These are phyloP conservation scores for Mesitornis unicolor DNA, from an alignment of 2,113 vertebrate species.

Conservation along the genomic window DNA sequence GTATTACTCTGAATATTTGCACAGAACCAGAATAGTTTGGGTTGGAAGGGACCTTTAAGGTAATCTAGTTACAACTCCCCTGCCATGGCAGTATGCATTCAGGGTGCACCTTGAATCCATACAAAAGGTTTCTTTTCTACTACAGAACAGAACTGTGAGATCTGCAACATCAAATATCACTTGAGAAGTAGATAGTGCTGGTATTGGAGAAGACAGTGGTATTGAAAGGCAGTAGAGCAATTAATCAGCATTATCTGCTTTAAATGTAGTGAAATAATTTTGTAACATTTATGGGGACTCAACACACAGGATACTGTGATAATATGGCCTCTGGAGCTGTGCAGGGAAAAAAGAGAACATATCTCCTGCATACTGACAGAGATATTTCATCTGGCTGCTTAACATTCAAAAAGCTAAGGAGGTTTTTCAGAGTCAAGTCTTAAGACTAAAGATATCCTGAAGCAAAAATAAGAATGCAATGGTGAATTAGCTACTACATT, in stretches of 20 bases:
- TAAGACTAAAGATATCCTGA: not conserved
- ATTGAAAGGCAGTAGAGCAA: not conserved
- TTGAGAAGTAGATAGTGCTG: not conserved
- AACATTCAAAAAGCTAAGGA: not conserved
- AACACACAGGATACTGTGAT: not conserved
- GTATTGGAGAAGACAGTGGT: not conserved
- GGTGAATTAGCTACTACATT: constrained; percentile 51
- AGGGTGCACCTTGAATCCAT: not conserved
- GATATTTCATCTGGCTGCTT: not conserved
- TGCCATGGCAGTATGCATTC: too few species aligned
- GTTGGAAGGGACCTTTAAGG: too few species aligned
- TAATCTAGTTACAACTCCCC: too few species aligned
- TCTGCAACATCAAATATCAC: not conserved
- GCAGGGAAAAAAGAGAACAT: not conserved
- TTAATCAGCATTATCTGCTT: not conserved
- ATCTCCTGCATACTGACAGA: not conserved
- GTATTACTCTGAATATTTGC: not conserved
- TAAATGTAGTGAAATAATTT: not conserved
- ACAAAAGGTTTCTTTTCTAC: not conserved
- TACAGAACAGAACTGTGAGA: not conserved
- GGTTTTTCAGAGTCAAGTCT: not conserved
- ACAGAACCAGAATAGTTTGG: too few species aligned
- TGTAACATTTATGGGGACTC: not conserved
- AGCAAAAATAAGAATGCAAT: constrained; percentile 20
- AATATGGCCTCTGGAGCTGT: not conserved